phyloP scores from a whole-genome alignment of 2,888 invertebrate genomes.

The Empis livida region DNA sequence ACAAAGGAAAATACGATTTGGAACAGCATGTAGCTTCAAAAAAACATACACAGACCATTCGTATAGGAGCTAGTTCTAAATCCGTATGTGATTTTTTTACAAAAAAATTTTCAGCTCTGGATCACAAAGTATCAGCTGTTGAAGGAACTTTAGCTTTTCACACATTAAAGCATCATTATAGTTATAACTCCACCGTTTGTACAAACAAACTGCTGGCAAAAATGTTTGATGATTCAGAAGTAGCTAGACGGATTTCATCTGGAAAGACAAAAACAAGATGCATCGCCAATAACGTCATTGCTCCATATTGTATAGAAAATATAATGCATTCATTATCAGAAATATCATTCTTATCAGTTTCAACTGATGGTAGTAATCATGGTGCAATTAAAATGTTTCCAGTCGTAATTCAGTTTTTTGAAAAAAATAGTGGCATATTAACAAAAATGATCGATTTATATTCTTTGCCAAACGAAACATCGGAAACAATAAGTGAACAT shows the following conservation, averaged over 20 bases:
- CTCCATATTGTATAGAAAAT: slow-evolving; percentile 2
- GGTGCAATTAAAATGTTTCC: not conserved
- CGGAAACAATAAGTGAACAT: not conserved
- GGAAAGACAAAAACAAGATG: not conserved
- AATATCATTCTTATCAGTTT: not conserved
- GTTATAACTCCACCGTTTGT: not conserved
- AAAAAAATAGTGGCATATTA: not conserved
- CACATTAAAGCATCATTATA: not conserved
- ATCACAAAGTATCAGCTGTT: slow-evolving; percentile 1
- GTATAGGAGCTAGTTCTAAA: not conserved
- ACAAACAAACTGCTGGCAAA: not conserved
- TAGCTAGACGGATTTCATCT: not conserved
- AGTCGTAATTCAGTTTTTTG: not conserved
- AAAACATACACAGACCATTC: not conserved
- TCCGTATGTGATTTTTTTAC: not conserved
- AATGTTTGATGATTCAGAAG: not conserved
- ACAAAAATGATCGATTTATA: not conserved
- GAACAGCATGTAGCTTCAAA: not conserved
- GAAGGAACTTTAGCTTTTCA: slow-evolving; percentile 1
- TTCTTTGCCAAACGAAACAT: not conserved
- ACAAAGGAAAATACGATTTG: not conserved
- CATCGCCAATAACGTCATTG: not conserved
- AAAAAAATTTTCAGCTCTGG: slow-evolving; percentile 1
- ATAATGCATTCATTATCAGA: slow-evolving; percentile 1
- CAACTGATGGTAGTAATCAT: not conserved